These are phyloP conservation scores for Ambastaia sidthimunki DNA, from an alignment of 2,797 vertebrate species.

Conservation along the genomic window DNA sequence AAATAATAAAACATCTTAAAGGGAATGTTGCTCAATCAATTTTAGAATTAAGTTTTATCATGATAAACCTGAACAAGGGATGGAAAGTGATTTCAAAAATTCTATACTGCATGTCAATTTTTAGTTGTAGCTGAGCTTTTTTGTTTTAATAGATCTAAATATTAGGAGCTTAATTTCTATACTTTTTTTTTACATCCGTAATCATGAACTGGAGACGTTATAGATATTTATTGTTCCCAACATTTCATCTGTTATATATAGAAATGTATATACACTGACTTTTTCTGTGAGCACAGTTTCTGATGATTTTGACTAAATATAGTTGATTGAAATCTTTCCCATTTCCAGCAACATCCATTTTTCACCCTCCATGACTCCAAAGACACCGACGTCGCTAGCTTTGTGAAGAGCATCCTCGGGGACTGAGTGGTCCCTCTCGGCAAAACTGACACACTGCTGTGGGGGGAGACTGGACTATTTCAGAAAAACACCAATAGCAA, in stretches of 20 bases:
- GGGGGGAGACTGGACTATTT: slow-evolving; percentile 56
- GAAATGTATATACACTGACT: background rate
- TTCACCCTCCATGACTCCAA: slow-evolving; percentile 93
- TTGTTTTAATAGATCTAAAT: background rate
- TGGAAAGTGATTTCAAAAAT: background rate
- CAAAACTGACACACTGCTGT: slow-evolving; percentile 26
- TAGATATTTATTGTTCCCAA: background rate
- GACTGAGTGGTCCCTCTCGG: slow-evolving; percentile 77
- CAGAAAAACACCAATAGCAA: slow-evolving; percentile 60
- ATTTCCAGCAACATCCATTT: slow-evolving; percentile 89
- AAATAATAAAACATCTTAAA: too few species aligned
- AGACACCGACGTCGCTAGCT: slow-evolving; percentile 95
- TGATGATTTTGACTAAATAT: background rate
- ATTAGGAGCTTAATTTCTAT: too few species aligned
- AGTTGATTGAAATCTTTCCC: slow-evolving; percentile 23
- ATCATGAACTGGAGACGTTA: background rate
- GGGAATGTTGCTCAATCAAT: too few species aligned
- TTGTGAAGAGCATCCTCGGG: slow-evolving; percentile 92
- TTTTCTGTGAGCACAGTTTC: background rate
- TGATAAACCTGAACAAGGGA: too few species aligned
- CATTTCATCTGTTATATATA: background rate
- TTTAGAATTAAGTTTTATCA: too few species aligned
- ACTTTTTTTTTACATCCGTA: background rate
- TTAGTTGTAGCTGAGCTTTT: background rate
- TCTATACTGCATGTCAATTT: background rate